phyloP scores from a whole-genome alignment of 2,888 invertebrate genomes.

The Temnothorax ravouxi region DNA sequence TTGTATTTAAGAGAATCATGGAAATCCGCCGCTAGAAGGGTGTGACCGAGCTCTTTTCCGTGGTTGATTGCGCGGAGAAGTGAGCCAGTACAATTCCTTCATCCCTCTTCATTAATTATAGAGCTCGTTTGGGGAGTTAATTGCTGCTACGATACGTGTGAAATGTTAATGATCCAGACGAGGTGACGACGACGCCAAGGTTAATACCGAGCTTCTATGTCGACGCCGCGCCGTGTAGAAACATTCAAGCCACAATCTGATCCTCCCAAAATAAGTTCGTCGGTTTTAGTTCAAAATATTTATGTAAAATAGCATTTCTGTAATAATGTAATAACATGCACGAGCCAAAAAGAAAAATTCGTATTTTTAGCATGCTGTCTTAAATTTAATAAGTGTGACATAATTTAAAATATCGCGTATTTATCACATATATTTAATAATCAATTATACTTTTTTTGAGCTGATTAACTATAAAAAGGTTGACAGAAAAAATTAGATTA shows the following conservation, averaged over 20 bases:
- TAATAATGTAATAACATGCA: neutral
- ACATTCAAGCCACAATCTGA: neutral
- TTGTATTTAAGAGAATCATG: conserved; percentile 35
- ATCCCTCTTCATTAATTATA: conserved; percentile 74
- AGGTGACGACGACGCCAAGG: conserved; percentile 34
- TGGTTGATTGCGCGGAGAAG: conserved; percentile 25
- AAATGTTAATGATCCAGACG: conserved; percentile 61
- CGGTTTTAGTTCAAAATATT: neutral
- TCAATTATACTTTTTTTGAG: neutral
- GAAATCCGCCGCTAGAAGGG: conserved; percentile 6
- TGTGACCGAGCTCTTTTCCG: conserved; percentile 10
- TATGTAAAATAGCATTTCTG: neutral
- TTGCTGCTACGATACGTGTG: conserved; percentile 58
- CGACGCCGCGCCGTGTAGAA: conserved; percentile 16
- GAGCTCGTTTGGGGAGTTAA: conserved; percentile 42
- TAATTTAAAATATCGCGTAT: neutral
- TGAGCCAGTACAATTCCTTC: conserved; percentile 36
- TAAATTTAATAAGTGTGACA: neutral
- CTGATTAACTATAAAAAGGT: neutral
- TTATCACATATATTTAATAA: neutral
- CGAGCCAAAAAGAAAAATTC: neutral
- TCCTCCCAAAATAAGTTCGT: neutral
- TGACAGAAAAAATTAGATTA: neutral
- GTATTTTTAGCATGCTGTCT: neutral
- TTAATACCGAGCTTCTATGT: conserved; percentile 33